Conservation (phyloP, 2,113 vertebrate species). For the Leptobrachium leishanense region DNA sequence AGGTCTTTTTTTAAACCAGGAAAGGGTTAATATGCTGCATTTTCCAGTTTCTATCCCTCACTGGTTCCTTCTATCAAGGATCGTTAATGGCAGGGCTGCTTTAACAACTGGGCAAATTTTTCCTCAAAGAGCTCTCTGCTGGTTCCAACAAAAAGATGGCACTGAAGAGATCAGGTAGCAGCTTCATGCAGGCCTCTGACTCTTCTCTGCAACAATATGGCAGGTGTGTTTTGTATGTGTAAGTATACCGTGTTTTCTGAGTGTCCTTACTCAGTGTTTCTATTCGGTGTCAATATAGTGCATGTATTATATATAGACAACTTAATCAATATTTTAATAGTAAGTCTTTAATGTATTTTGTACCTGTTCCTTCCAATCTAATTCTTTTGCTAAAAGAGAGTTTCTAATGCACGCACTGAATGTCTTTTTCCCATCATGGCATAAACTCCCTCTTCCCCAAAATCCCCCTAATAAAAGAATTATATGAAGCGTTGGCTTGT, state of each 20-base stretch:
- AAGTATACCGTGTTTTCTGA: constrained; percentile 11
- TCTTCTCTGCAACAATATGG: constrained; percentile 41
- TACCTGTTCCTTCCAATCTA: too few relatives aligned
- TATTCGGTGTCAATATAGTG: too few relatives aligned
- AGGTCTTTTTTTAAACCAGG: background rate
- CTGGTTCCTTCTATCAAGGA: constrained; percentile 35
- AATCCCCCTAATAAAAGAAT: too few relatives aligned
- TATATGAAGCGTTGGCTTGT: too few relatives aligned
- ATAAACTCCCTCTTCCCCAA: too few relatives aligned
- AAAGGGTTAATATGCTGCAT: constrained; percentile 39
- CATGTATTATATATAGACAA: too few relatives aligned
- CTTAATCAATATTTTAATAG: too few relatives aligned
- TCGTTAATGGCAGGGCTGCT: constrained; percentile 40
- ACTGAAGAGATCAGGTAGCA: constrained; percentile 31
- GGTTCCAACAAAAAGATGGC: constrained; percentile 24
- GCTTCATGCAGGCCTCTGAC: constrained; percentile 33
- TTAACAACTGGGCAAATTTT: constrained; percentile 17
- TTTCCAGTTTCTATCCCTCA: constrained; percentile 38
- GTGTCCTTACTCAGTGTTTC: background rate
- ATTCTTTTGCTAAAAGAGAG: too few relatives aligned
- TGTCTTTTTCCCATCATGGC: too few relatives aligned
- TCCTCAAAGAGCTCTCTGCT: constrained; percentile 35
- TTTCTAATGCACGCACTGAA: too few relatives aligned
- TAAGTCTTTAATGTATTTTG: too few relatives aligned
- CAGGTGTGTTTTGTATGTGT: constrained; percentile 43